Percentiles rank a stretch among this genome's conserved stretches.
Conservation (phyloP, 1,140 invertebrate species). For the Aphidius gifuensis region DNA sequence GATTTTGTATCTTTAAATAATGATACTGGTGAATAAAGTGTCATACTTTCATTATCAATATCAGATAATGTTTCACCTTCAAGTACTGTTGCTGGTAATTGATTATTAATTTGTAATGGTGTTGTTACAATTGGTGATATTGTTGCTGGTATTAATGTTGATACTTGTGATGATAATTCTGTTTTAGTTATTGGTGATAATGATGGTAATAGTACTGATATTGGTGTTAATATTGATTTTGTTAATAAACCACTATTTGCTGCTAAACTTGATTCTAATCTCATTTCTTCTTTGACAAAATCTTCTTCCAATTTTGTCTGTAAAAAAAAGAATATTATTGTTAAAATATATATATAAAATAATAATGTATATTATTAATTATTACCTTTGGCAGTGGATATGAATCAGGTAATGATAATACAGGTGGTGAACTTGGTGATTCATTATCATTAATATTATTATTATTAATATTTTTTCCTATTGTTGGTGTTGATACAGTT, state of each 20-base stretch:
- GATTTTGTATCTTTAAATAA: slow-evolving; percentile 40
- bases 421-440: slow-evolving; percentile 48
- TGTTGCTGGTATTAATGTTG: slow-evolving; percentile 31
- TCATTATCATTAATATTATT: slow-evolving; percentile 35
- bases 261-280: slow-evolving; percentile 25
- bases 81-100: slow-evolving; percentile 27
- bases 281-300: slow-evolving; percentile 48
- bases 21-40: slow-evolving; percentile 38
- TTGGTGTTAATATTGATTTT: slow-evolving; percentile 33
- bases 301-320: slow-evolving; percentile 52
- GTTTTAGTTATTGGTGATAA: slow-evolving; percentile 40
- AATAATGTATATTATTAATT: not conserved
- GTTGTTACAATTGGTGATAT: slow-evolving; percentile 26
- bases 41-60: slow-evolving; percentile 32
- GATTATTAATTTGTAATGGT: slow-evolving; percentile 28
- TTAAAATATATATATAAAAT: not conserved
- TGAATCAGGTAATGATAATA: slow-evolving; percentile 50
- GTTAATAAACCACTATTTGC: not conserved
- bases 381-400: slow-evolving; percentile 54
- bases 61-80: slow-evolving; percentile 40
- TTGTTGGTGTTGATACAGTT: slow-evolving; percentile 30
- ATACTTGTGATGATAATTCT: slow-evolving; percentile 27
- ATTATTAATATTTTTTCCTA: slow-evolving; percentile 18
- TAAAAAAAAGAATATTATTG: slow-evolving; percentile 28
- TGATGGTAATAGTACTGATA: slow-evolving; percentile 46